Conservation (phyloP, 2,797 vertebrate genomes). For the Rhinophrynus dorsalis region DNA sequence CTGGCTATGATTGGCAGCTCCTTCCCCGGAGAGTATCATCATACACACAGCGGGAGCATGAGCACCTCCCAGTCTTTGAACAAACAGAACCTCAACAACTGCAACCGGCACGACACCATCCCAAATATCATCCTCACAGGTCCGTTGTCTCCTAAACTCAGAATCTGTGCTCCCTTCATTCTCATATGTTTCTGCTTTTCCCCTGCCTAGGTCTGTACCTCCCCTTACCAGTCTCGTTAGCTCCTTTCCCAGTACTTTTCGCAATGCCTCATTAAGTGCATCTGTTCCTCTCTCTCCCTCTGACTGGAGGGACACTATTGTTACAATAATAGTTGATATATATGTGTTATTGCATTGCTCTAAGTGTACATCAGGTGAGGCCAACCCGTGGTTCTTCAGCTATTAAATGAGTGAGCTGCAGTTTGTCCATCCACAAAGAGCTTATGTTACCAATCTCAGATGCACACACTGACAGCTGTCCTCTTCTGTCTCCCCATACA, state of each 20-base stretch:
- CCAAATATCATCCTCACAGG: constrained; percentile 89
- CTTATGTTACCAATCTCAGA: no score
- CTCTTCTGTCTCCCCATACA: neutral
- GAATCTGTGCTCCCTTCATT: neutral
- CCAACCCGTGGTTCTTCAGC: no score
- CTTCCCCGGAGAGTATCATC: constrained; percentile 58
- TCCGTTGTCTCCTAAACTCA: constrained; percentile 47
- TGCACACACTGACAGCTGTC: no score
- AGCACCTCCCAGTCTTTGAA: constrained; percentile 67
- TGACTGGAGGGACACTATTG: no score
- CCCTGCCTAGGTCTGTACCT: neutral
- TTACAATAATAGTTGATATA: no score
- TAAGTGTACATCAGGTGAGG: no score
- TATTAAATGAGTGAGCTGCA: no score
- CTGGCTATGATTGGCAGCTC: constrained; percentile 66
- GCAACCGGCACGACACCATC: constrained; percentile 70
- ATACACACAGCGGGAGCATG: constrained; percentile 59
- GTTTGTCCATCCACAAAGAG: no score
- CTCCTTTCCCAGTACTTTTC: no score
- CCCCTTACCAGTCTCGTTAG: no score
- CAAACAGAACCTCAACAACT: constrained; percentile 75
- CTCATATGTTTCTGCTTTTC: neutral
- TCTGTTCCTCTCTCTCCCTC: neutral
- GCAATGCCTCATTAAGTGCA: no score
- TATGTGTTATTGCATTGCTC: no score